Percentiles rank a stretch among this genome's conserved stretches.
Conservation (phyloP, 2,797 vertebrate genomes). For the Pangasius djambal region DNA sequence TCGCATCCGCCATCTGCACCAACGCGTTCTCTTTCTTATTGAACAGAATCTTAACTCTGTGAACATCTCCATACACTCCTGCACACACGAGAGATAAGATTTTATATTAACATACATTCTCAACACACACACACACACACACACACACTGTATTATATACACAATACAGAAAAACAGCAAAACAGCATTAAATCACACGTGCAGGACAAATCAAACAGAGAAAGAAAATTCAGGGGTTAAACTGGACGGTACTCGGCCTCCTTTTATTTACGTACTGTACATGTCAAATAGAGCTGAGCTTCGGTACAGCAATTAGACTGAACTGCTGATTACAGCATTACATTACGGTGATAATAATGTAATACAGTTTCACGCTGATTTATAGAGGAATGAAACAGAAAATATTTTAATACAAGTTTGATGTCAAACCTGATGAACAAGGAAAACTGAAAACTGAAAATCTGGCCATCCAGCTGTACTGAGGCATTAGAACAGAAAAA, state of each 20-base stretch:
- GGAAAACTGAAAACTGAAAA: no score
- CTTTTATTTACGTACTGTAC: background rate
- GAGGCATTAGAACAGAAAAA: no score
- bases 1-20: slow-evolving; percentile 90
- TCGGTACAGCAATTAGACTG: background rate
- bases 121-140: background rate
- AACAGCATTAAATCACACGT: background rate
- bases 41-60: slow-evolving; percentile 93
- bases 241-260: background rate
- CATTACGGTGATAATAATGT: background rate
- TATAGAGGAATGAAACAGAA: background rate
- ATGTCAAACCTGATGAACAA: background rate
- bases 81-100: slow-evolving; percentile 35
- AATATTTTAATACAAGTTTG: background rate
- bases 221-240: background rate
- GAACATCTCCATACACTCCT: slow-evolving; percentile 92
- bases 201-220: background rate
- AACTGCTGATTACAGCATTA: background rate
- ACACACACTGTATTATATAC: background rate
- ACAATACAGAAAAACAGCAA: background rate
- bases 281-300: background rate
- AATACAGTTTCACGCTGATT: background rate
- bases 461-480: no score
- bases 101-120: background rate
- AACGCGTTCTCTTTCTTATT: slow-evolving; percentile 91